Evolutionary conservation across 1,140 invertebrate genomes (phyloP).

Genomic region (Penaeus japonicus): DNA sequence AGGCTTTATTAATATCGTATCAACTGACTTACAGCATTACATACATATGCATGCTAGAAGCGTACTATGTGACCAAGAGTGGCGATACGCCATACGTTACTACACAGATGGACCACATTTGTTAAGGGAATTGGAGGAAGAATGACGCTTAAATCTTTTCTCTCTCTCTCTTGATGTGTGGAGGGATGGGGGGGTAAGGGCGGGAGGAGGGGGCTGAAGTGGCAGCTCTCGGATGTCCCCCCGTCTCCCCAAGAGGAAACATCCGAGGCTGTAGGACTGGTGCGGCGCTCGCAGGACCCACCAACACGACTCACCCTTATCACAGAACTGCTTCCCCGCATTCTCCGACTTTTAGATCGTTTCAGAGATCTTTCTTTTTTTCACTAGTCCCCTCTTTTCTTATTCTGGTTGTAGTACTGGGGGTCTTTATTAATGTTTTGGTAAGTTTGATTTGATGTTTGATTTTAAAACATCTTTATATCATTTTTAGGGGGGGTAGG

Average conservation of each 20-base stretch:
- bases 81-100: not conserved
- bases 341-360: too few species aligned
- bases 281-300: not conserved
- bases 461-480: too few species aligned
- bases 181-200: not conserved
- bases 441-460: too few species aligned
- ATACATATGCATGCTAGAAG: conserved; percentile 20
- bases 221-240: conserved; percentile 18
- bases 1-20: not conserved
- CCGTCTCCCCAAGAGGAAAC: conserved; percentile 26
- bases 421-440: too few species aligned
- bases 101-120: not conserved
- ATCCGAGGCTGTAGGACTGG: not conserved
- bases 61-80: not conserved
- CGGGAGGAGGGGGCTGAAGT: not conserved
- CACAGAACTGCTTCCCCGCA: not conserved
- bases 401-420: too few species aligned
- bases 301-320: not conserved
- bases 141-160: too few species aligned
- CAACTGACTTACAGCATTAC: not conserved
- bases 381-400: too few species aligned
- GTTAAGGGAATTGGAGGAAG: too few species aligned
- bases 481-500: too few species aligned
- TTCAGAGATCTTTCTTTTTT: too few species aligned
- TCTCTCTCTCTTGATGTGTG: too few species aligned